Evolutionary conservation across 2,888 invertebrate genomes (phyloP), one percentile per base, ranked within the genome.

Genomic region (Yponomeuta evonymella): DNA sequence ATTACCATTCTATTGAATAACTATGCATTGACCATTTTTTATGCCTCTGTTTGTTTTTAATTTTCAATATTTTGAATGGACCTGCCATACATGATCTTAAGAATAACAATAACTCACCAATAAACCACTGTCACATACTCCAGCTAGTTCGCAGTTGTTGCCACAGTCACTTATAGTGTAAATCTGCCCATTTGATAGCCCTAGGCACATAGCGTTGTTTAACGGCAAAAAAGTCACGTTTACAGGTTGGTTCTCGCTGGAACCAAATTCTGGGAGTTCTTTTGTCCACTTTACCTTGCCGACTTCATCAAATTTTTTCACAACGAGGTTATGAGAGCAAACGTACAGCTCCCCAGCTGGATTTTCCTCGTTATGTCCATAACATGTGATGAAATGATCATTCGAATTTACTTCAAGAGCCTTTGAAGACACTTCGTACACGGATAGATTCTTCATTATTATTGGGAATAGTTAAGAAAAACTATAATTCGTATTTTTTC

Each of bases 221-320:
- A 92, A 79, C 1, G 87, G 79, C 43, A 92, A 78, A 74, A 82
- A 89, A 3, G 88, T 83, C 29, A 90, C 76, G 74, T 88, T 87
- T n/a, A 92, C 76, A 62, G 89, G 88, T 85, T 89, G 76, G 87
- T 88, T 90, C 87, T 93, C 74, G 78, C 88, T 72, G 82, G 92
- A 79, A 30, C 89, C 75, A 69, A 81, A 70, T 48, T 80, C 76
- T 5, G 80, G 79, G 9, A 92, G 75, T 75, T 88, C 83, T 75
- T 80, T 86, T 51, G 73, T 78, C 90, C 91, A 91, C 43, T 79
- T 84, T 65, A 78, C 74, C 73, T 81, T 77, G 71, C 86, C 86
- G 74, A 79, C 77, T 74, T 81, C 79, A 79, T 81, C 78, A 74
- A 83, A 85, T 76, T 83, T 84, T 2, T 74, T 78, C 67, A 90